These are phyloP conservation scores for Anhinga rufa DNA, from an alignment of 2,113 vertebrate species.

Conservation along the genomic window DNA sequence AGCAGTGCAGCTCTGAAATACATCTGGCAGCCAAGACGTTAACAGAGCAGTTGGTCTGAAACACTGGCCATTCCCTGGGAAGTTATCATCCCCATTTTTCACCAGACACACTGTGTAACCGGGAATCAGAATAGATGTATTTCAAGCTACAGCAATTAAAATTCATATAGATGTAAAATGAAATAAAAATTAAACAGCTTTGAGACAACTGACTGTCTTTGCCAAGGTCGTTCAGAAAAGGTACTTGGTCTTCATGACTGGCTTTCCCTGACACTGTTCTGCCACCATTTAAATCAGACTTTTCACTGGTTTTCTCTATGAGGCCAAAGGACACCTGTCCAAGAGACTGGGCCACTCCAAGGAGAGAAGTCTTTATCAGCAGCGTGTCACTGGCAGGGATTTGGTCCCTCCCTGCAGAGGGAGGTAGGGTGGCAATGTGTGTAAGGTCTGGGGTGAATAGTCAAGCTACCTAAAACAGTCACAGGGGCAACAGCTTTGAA, in stretches of 20 bases:
- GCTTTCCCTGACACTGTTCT: background rate
- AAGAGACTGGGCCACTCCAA: background rate
- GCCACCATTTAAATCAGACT: background rate
- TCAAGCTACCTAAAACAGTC: background rate
- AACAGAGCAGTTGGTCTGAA: conserved; percentile 45
- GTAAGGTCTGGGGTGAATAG: background rate
- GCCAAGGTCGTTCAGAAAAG: conserved; percentile 4
- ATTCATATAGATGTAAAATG: background rate
- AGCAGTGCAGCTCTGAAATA: conserved; percentile 57
- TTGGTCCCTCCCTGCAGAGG: background rate
- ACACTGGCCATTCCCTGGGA: background rate
- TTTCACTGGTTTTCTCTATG: background rate
- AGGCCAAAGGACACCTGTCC: background rate
- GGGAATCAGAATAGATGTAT: background rate
- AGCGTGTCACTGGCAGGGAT: background rate
- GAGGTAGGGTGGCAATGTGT: background rate
- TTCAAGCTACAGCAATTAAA: conserved; percentile 36
- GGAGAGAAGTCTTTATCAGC: background rate
- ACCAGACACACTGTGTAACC: background rate
- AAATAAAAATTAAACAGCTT: background rate
- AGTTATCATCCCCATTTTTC: conserved; percentile 38
- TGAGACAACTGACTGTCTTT: background rate
- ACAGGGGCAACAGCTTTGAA: background rate
- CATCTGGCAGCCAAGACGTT: conserved; percentile 37
- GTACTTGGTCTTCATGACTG: background rate